Base-by-base conservation (phyloP, 2,888 invertebrate genomes). In the Plebejus melissa region DNA sequence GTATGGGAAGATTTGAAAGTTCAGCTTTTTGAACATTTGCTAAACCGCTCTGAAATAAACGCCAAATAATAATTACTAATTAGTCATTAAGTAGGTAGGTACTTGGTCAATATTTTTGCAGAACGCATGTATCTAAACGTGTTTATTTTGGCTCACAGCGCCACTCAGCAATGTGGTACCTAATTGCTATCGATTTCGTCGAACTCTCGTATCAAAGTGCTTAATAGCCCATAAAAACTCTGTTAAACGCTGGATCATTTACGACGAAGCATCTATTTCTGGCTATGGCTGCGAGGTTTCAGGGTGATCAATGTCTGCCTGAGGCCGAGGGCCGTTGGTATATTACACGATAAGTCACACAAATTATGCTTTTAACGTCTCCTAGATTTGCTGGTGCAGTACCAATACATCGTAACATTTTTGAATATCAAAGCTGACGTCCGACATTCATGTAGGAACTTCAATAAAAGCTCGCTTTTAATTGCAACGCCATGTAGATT, bases 181-280 rank as follows among this genome's bases (percentile, higher is more conserved):
- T 74, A 41, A 75, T 74, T 74, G 76, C 50, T 78, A 70, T 76
- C 78, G 81, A 80, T 82, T 81, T 81, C 79, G 82, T 82, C 82
- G 81, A 84, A 84, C 81, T 82, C 81, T 79, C 75, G 77, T 81
- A 84, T 83, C 79, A 81, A 77, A 87, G 82, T 83, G 82, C 82
- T 87, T 87, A 86, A 88, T 87, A 83, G 87, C 82, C 83, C 82
- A 87, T 90, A 86, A 89, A 89, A 80, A 83, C 84, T 82, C 79
- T 79, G 81, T 81, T 84, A 83, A 80, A 82, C 81, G 80, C 79
- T 81, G 78, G 80, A 82, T 83, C 82, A 82, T 88, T 89, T 87
- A 87, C 86, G 85, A 86, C 87, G 86, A 83, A 86, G 82, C 82
- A 82, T 79, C 82, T 81, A 82, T 83, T 84, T 85, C 82, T 82